Evolutionary conservation across 2,888 invertebrate genomes (phyloP).

Genomic region (Leptothorax acervorum): DNA sequence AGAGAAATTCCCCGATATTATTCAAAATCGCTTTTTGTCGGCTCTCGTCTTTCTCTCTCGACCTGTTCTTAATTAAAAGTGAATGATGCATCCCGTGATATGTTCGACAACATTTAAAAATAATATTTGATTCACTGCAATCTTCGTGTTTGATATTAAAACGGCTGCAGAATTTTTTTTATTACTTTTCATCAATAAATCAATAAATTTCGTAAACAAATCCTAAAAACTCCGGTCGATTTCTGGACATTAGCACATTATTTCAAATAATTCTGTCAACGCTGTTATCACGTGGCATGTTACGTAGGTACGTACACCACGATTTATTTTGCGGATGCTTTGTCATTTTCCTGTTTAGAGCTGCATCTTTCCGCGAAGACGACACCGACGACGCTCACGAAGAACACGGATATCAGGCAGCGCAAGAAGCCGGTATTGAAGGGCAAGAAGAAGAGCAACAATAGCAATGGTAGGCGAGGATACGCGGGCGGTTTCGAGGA

Average conservation of each 20-base stretch:
- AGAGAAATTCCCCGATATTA: conserved; percentile 14
- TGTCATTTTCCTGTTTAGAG: conserved; percentile 63
- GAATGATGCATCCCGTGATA: neutral
- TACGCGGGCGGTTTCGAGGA: conserved; percentile 53
- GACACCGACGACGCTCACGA: conserved; percentile 77
- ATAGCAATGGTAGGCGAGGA: conserved; percentile 57
- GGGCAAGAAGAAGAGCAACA: conserved; percentile 75
- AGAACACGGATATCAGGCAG: conserved; percentile 75
- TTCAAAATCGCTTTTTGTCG: neutral
- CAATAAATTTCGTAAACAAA: neutral
- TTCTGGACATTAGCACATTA: neutral
- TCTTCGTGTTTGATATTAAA: neutral
- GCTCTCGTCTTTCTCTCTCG: neutral
- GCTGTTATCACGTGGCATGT: neutral
- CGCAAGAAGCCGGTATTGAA: conserved; percentile 75
- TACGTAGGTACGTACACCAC: neutral
- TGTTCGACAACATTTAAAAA: neutral
- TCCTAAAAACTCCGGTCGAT: neutral
- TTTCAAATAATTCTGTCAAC: neutral
- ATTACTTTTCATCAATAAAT: neutral
- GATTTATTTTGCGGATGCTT: neutral
- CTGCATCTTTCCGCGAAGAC: conserved; percentile 75
- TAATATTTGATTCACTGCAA: neutral
- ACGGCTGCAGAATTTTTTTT: neutral
- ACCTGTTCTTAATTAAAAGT: neutral